A percentile compares a stretch with the other conserved stretches of the same genome.
phyloP scores from a whole-genome alignment of 2,113 vertebrate genomes.

The Triplophysa dalaica region DNA sequence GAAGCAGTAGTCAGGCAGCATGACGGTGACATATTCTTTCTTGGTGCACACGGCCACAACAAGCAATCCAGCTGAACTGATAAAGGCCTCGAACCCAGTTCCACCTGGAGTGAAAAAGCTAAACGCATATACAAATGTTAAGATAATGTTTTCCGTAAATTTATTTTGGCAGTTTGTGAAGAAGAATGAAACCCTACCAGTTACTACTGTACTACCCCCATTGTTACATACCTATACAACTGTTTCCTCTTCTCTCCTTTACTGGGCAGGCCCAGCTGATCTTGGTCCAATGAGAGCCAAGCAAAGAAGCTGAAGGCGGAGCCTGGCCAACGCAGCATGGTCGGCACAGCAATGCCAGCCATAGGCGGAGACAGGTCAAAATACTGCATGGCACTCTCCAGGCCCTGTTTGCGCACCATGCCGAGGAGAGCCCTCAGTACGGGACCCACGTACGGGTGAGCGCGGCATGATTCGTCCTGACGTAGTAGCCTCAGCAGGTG shows the following conservation, averaged over 20 bases:
- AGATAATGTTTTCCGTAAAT: not conserved
- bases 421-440: constrained; percentile 83
- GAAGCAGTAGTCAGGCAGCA: constrained; percentile 93
- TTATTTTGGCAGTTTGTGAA: no score
- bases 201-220: no score
- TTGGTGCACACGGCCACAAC: constrained; percentile 96
- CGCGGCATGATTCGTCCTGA: constrained; percentile 71
- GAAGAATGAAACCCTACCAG: no score
- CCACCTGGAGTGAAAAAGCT: constrained; percentile 94
- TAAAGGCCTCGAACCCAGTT: constrained; percentile 95
- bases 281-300: constrained; percentile 95
- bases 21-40: constrained; percentile 95
- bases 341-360: constrained; percentile 90
- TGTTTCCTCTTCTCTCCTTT: constrained; percentile 94
- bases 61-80: constrained; percentile 83
- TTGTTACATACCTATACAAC: constrained; percentile 86
- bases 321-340: constrained; percentile 89
- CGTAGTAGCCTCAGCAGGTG: constrained; percentile 82
- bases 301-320: constrained; percentile 91
- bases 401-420: constrained; percentile 90
- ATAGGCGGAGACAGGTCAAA: constrained; percentile 92
- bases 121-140: constrained; percentile 45
- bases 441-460: constrained; percentile 83
- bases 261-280: constrained; percentile 74
- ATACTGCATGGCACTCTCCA: constrained; percentile 93